Evolutionary conservation across 2,888 invertebrate genomes (phyloP).

Genomic region (Norana najaformis): DNA sequence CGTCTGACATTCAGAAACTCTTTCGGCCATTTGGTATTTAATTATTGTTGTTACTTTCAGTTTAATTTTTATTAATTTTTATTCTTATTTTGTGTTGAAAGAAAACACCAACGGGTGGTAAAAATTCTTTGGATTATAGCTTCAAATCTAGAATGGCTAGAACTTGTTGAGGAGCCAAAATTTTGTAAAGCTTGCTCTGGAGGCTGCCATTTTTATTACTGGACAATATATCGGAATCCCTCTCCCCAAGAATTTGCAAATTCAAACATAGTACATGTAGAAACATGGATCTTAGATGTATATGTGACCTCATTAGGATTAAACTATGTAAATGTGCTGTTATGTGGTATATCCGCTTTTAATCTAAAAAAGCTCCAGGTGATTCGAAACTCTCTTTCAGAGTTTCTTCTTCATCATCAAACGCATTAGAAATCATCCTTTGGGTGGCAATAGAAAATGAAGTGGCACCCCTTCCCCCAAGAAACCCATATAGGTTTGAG

Average conservation of each 20-base stretch:
- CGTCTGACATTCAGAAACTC: slow-evolving; percentile 18
- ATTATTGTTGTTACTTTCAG: background rate
- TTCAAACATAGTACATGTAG: background rate
- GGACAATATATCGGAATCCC: background rate
- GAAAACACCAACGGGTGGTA: background rate
- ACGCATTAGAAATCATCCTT: too few species aligned
- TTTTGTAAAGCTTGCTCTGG: background rate
- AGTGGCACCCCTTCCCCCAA: background rate
- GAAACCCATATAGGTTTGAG: background rate
- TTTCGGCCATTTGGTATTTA: background rate
- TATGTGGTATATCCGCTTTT: too few species aligned
- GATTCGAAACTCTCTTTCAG: too few species aligned
- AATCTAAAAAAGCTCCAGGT: too few species aligned
- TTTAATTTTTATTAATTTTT: too few species aligned
- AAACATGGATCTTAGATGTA: background rate
- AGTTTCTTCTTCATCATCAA: too few species aligned
- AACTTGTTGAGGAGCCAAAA: background rate
- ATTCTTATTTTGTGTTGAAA: background rate
- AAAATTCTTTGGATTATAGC: background rate
- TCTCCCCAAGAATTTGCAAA: background rate
- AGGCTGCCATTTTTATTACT: background rate
- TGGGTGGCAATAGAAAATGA: too few species aligned
- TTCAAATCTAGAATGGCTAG: background rate
- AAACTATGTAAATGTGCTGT: background rate
- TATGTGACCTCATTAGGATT: background rate